These are phyloP conservation scores for Pangasius krempfi DNA, from an alignment of 2,797 vertebrate genomes.

Conservation along the genomic window DNA sequence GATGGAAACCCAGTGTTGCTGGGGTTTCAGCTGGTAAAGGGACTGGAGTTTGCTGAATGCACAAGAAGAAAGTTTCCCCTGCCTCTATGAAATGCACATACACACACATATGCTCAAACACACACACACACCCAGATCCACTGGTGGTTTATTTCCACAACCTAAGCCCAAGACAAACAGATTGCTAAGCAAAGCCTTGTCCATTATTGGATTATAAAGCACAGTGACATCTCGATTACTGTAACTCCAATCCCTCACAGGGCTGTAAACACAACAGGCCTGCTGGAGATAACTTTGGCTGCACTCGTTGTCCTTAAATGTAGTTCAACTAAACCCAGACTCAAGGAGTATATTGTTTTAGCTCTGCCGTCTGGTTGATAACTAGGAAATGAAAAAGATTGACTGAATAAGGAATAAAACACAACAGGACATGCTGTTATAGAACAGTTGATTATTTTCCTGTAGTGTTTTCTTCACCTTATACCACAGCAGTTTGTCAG, in stretches of 20 bases:
- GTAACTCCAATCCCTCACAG: slow-evolving; percentile 47
- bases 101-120: slow-evolving; percentile 1
- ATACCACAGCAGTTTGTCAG: background rate
- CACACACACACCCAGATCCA: slow-evolving; percentile 12
- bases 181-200: slow-evolving; percentile 42
- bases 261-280: slow-evolving; percentile 42
- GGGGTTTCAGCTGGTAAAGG: background rate
- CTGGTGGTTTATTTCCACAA: slow-evolving; percentile 43
- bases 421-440: background rate
- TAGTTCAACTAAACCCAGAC: background rate
- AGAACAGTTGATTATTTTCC: background rate
- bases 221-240: slow-evolving; percentile 59
- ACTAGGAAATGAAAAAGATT: background rate
- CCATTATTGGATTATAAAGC: slow-evolving; percentile 60
- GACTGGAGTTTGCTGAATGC: slow-evolving; percentile 33
- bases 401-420: background rate
- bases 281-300: slow-evolving; percentile 45
- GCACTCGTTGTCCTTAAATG: slow-evolving; percentile 2
- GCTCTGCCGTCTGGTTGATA: background rate
- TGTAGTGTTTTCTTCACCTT: background rate
- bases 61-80: slow-evolving; percentile 22
- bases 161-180: slow-evolving; percentile 46
- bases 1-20: slow-evolving; percentile 27
- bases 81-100: slow-evolving; percentile 3
- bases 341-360: background rate